phyloP scores from a whole-genome alignment of 2,113 vertebrate genomes.

The Caranx melampygus region DNA sequence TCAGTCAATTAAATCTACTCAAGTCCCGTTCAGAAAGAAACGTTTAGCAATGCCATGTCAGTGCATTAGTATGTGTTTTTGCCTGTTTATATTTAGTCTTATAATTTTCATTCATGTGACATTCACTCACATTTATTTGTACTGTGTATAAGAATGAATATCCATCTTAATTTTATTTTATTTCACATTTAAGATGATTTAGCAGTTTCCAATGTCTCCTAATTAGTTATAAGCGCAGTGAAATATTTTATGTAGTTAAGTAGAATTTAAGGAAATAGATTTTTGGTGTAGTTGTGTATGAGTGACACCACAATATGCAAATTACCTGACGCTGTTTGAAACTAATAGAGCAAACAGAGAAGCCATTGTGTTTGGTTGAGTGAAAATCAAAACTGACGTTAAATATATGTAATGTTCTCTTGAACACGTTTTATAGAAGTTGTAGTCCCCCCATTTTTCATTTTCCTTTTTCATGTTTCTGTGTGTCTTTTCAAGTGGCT shows the following conservation, averaged over 20 bases:
- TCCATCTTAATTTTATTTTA: slow-evolving; percentile 31
- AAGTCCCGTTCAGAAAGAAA: slow-evolving; percentile 43
- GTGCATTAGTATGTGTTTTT: slow-evolving; percentile 57
- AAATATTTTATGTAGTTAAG: slow-evolving; percentile 60
- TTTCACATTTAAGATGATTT: slow-evolving; percentile 35
- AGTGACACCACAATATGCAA: slow-evolving; percentile 65
- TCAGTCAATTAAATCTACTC: slow-evolving; percentile 34
- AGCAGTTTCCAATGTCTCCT: slow-evolving; percentile 42
- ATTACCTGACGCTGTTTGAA: slow-evolving; percentile 33
- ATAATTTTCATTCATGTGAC: slow-evolving; percentile 32
- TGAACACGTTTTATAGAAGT: slow-evolving; percentile 3
- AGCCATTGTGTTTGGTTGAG: slow-evolving; percentile 29
- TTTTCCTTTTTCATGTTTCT: slow-evolving; percentile 48
- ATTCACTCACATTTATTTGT: slow-evolving; percentile 41
- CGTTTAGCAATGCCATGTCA: slow-evolving; percentile 53
- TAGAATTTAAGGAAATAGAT: slow-evolving; percentile 47
- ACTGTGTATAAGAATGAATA: slow-evolving; percentile 20
- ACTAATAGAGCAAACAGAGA: slow-evolving; percentile 30
- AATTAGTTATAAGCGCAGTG: slow-evolving; percentile 56
- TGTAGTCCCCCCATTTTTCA: slow-evolving; percentile 41
- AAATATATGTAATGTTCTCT: slow-evolving; percentile 25
- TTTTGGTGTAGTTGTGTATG: slow-evolving; percentile 52
- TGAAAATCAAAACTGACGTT: slow-evolving; percentile 27
- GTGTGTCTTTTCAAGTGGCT: slow-evolving; percentile 33
- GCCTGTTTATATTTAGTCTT: slow-evolving; percentile 50